Base-by-base conservation (phyloP, 1,140 invertebrate genomes). In the Lepidurus arcticus region DNA sequence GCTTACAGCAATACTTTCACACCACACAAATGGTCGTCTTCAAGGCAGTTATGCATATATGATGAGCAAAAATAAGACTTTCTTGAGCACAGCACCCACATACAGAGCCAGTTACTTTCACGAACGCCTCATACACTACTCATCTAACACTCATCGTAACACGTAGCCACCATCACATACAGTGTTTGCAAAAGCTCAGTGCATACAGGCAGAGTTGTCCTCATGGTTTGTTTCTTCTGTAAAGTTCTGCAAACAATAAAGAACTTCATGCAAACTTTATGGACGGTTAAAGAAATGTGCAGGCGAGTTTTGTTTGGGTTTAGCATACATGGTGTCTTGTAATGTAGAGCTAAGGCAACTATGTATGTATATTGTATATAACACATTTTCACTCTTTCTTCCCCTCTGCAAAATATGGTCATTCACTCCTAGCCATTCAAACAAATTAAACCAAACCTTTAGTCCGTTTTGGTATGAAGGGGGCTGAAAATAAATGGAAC, bases 301-400 rank as follows among this genome's bases (percentile, higher is more conserved):
- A 65, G 13, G 1, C 53, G 21, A 21, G 53, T 65, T 65, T 65
- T 9, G 8, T 65, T 65, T 9, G 53, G 13, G 7, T 65, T 65
- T 65, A 65, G 53, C 53, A 65, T 65, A 65, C 53, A 65, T 21
- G 53, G 53, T 65, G 53, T 65, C 53, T 65, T 65, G 53, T 65
- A 65, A 65, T 65, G 53, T 21, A 65, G 53, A n/a, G 53, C 53
- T 65, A 65, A 65, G 53, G 53, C 53, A 65, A 65, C 53, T 65
- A 65, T 65, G 53, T 65, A 65, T 65, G 16, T 65, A 65, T 65
- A 34, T 65, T 65, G 16, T 65, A 65, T 65, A 34, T 65, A 65
- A 65, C 53, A 65, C 6, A 65, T n/a, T 65, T 9, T 65, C 53
- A 65, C 53, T n/a, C 53, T 65, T 16, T n/a, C 53, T 21, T 65